Base-by-base conservation (phyloP, 37 sponge, comb jelly and placozoan species). In the Oscarella lobularis region DNA sequence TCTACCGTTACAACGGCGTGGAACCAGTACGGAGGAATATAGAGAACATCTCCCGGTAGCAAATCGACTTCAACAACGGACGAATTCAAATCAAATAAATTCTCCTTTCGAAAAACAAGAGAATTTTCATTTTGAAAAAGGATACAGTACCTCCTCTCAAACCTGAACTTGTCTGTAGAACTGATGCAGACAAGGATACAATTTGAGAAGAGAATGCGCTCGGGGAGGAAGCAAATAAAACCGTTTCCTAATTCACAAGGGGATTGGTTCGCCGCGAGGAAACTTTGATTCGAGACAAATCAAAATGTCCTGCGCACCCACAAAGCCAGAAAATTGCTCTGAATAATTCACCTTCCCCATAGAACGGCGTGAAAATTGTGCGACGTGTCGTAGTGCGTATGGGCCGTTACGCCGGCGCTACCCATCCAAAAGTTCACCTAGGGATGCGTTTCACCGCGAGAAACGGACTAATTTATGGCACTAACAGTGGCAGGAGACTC, bases 341-440 rank as follows among this genome's bases (percentile, higher is more conserved):
- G 60, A 48, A 27, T 48, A 20, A 20, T 20, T 27, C 14, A 48
- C 60, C 60, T 67, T 29, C 88, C 88, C 30, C 39, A 31, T 20
- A 76, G 39, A 20, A 83, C 54, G 1, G 55, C 29, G 73, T 87
- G 88, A 0, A 87, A 73, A 72, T 87, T 87, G 40, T 87, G 75
- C 5, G 88, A 87, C 30, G 88, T 87, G 76, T 87, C 88, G 67
- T 87, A 87, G 78, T 87, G 88, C 54, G 83, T 87, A 67, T 83
- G 73, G 31, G 88, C 88, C 30, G 83, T 83, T 27, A 87, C 88
- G 31, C 73, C 74, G 32, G 0, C 32, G 33, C 55, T 76, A 31
- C 84, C 83, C 76, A 87, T 67, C 88, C 88, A 87, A 35, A 73
- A 87, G 41, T 87, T 82, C 37, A 87, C 88, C 39, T 87, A 27